Evolutionary conservation across 2,113 vertebrate genomes (phyloP).

Genomic region (Sinocyclocheilus anophthalmus): DNA sequence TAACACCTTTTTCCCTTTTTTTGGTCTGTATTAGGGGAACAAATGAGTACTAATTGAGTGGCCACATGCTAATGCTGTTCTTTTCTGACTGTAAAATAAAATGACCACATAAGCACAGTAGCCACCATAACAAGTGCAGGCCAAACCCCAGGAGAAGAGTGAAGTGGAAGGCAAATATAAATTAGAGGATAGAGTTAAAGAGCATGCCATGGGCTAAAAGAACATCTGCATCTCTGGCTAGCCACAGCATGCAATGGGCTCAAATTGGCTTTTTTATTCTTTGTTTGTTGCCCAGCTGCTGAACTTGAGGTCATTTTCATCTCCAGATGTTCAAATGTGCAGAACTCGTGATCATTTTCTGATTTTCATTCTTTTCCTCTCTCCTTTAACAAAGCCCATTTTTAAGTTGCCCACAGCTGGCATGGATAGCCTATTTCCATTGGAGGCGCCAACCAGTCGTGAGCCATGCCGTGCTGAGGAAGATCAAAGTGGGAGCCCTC

Average conservation of each 20-base stretch:
- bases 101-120: slow-evolving; percentile 40
- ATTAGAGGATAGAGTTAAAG: slow-evolving; percentile 30
- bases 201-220: not conserved
- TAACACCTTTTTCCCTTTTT: not conserved
- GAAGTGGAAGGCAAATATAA: not conserved
- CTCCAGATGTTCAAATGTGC: not conserved
- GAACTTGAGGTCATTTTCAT: not conserved
- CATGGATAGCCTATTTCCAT: slow-evolving; percentile 13
- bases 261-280: not conserved
- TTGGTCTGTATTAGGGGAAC: not conserved
- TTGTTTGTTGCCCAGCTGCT: slow-evolving; percentile 5
- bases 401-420: slow-evolving; percentile 25
- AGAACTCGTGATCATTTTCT: not conserved
- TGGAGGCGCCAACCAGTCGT: slow-evolving; percentile 8
- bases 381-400: not conserved
- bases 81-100: slow-evolving; percentile 45
- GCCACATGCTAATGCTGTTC: slow-evolving; percentile 32
- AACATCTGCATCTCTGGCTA: slow-evolving; percentile 7
- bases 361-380: not conserved
- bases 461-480: not conserved
- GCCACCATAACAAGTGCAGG: slow-evolving; percentile 36
- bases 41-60: not conserved
- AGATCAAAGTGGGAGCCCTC: slow-evolving; percentile 44
- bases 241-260: slow-evolving; percentile 28
- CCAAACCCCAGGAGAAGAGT: slow-evolving; percentile 19